Conservation (phyloP, 2,888 invertebrate genomes). For the Tethea ocularis region DNA sequence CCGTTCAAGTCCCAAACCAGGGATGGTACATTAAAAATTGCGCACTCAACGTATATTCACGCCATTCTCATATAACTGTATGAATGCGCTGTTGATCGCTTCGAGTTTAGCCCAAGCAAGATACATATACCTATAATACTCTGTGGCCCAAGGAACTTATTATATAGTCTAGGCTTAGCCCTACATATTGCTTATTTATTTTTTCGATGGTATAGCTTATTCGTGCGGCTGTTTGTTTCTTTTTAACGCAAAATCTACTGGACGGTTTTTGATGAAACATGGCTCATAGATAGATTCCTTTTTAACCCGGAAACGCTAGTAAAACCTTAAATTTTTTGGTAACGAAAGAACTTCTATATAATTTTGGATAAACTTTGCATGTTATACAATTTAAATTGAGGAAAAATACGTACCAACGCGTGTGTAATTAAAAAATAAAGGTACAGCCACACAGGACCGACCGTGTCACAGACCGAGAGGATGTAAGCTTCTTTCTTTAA, state of each 20-base stretch:
- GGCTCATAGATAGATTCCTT: too few species aligned
- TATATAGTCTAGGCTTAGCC: too few species aligned
- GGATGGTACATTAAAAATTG: neutral
- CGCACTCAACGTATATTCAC: conserved; percentile 34
- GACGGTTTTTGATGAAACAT: too few species aligned
- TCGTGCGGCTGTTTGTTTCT: neutral
- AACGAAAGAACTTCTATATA: too few species aligned
- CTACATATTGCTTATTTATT: neutral
- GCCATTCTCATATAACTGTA: conserved; percentile 24
- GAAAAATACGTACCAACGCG: too few species aligned
- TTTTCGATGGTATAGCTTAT: neutral
- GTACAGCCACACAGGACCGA: conserved; percentile 33
- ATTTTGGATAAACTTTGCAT: too few species aligned
- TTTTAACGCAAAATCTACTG: too few species aligned
- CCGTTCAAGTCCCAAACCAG: neutral
- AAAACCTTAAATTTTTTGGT: too few species aligned
- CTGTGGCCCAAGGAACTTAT: too few species aligned
- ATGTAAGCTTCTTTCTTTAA: conserved; percentile 72
- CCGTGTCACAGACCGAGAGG: conserved; percentile 47
- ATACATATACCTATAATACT: too few species aligned
- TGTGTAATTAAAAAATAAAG: conserved; percentile 1
- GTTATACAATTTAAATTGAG: too few species aligned
- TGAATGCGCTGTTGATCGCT: neutral
- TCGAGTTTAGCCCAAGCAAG: neutral
- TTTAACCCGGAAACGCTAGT: too few species aligned